Conservation (phyloP, 2,888 invertebrate species). For the Pecten maximus region DNA sequence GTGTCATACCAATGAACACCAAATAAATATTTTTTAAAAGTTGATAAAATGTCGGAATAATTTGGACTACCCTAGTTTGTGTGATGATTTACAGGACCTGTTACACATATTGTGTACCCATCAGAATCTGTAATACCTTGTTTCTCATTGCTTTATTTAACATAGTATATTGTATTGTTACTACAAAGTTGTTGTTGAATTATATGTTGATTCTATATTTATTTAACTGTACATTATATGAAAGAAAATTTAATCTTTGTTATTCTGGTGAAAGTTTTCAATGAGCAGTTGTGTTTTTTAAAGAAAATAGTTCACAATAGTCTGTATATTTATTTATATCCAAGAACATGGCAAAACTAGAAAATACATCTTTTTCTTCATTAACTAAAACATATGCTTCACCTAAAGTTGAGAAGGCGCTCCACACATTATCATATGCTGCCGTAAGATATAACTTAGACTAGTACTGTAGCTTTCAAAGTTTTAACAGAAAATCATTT, state of each 20-base stretch:
- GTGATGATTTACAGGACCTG: not conserved
- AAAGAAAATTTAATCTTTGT: not conserved
- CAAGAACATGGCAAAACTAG: not conserved
- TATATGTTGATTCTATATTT: slow-evolving; percentile 35
- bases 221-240: not conserved
- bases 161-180: slow-evolving; percentile 16
- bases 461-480: too few species aligned
- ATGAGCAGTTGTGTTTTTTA: not conserved
- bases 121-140: not conserved
- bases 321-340: not conserved
- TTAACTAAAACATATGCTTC: too few species aligned
- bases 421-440: too few species aligned
- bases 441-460: too few species aligned
- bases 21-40: too few species aligned
- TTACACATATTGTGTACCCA: not conserved
- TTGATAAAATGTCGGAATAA: too few species aligned
- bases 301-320: not conserved
- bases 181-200: not conserved
- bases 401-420: too few species aligned
- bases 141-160: not conserved
- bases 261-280: not conserved
- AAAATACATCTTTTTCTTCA: too few species aligned
- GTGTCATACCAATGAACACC: too few species aligned
- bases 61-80: not conserved
- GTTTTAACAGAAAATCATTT: too few species aligned